A percentile compares a stretch with the other conserved stretches of the same genome.
Evolutionary conservation across 2,113 vertebrate genomes (phyloP).

Genomic region (Ursus arctos): DNA sequence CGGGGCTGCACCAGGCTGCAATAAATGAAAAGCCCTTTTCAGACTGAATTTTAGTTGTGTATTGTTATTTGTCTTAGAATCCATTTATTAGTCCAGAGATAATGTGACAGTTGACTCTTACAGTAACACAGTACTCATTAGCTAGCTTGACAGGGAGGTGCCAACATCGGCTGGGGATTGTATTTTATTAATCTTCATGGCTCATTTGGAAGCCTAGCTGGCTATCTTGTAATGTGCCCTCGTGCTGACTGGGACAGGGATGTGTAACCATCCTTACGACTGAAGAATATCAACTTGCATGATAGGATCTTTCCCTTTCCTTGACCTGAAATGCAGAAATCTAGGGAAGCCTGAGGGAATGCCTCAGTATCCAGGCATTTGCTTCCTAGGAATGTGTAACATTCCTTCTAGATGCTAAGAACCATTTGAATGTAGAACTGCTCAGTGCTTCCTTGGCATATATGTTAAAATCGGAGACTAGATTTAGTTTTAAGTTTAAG

Average conservation of each 20-base stretch:
- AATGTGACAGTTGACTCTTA: constrained; percentile 89
- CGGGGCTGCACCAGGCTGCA: constrained; percentile 68
- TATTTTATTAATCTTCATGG: constrained; percentile 89
- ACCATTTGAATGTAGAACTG: constrained; percentile 22
- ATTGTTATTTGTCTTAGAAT: constrained; percentile 87
- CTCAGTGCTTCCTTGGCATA: background rate
- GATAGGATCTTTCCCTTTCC: constrained; percentile 74
- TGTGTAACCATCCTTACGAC: background rate
- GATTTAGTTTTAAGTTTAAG: constrained; percentile 45
- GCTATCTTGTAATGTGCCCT: constrained; percentile 80
- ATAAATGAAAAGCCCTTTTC: constrained; percentile 84
- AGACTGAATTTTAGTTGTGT: constrained; percentile 84
- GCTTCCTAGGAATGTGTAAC: constrained; percentile 10
- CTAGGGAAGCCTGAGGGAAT: constrained; percentile 6
- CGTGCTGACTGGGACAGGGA: constrained; percentile 69
- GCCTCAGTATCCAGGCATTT: background rate
- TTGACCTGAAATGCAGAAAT: constrained; percentile 62
- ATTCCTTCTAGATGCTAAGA: constrained; percentile 17
- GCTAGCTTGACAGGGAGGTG: constrained; percentile 89
- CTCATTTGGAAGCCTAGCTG: constrained; percentile 85
- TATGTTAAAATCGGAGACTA: background rate
- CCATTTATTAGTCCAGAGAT: constrained; percentile 87
- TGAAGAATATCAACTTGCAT: constrained; percentile 57
- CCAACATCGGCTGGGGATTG: constrained; percentile 85
- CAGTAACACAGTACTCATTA: constrained; percentile 88